Evolutionary conservation across 2,888 invertebrate genomes (phyloP), one percentile per base, ranked within the genome.

Genomic region (Trichopoda pennipes): DNA sequence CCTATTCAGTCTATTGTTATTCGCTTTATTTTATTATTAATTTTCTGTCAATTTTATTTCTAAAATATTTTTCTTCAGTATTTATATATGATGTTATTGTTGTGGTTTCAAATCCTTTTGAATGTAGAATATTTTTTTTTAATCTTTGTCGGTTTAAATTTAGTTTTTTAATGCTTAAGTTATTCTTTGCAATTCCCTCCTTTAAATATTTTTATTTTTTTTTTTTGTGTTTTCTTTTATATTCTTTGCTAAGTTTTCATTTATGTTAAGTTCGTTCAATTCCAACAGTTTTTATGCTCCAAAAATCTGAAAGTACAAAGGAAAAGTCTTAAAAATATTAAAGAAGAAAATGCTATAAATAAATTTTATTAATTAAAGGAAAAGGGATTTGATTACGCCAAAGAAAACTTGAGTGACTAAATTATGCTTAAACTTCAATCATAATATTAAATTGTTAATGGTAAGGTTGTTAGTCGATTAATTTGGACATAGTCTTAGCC

Each of bases 1-100:
- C 88, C 90, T 87, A 86, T 89, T 89, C 88, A 89, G 88, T 89
- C 88, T 89, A 89, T 89, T 90, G 89, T 90, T 89, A 88, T 85
- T 89, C 84, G 84, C 82, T 84, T 83, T 78, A 61, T 75, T 70
- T 82, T 78, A 17, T 61, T 75, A 14, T 58, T 49, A 8, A 55
- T 58, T 19, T 63, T 28, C 17, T 77, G 58, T 63, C 56, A 35
- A 28, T 83, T 60, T 44, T 76, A 47, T 63, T 68, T 38, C 17
- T 66, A 51, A 73, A 75, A 49, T 75, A 49, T 58, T 82, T 56
- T 28, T 68, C 44, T 72, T 63, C 53, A 42, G 51, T 32, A n/a
- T 66, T 76, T 72, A 51, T 58, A 23, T 72, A 42, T 75, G 44
- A 60, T 63, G 32, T 84, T 85, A 74, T 80, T 81, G 73, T 84